Conservation (phyloP, 2,888 invertebrate genomes). For the Phorcus lineatus region DNA sequence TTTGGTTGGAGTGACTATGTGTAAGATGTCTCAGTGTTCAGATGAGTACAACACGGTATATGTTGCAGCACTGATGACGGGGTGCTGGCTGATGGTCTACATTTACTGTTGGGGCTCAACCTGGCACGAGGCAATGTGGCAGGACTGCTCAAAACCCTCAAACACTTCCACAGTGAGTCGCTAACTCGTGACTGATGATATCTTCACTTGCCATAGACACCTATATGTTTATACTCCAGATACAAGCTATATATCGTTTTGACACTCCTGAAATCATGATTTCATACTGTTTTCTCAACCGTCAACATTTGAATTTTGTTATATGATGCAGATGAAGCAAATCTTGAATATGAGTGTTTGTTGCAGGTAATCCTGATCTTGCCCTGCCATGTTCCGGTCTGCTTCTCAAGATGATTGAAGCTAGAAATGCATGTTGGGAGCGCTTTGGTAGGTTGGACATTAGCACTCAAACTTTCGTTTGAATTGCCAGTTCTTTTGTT, state of each 20-base stretch:
- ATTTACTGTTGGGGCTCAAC: conserved; percentile 67
- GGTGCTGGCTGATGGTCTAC: conserved; percentile 60
- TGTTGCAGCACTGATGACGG: conserved; percentile 49
- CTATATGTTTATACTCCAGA: too few relatives aligned
- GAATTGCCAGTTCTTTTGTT: too few relatives aligned
- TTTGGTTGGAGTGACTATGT: not conserved
- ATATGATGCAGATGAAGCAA: too few relatives aligned
- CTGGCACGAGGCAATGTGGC: conserved; percentile 70
- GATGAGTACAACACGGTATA: not conserved
- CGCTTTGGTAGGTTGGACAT: conserved; percentile 58
- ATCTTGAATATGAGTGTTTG: not conserved
- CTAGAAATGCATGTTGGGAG: conserved; percentile 68
- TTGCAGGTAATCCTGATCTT: conserved; percentile 55
- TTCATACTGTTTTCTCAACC: too few relatives aligned
- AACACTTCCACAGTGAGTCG: conserved; percentile 58
- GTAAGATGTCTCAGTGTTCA: too few relatives aligned
- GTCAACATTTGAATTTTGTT: too few relatives aligned
- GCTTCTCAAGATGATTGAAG: conserved; percentile 59
- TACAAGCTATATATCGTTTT: too few relatives aligned
- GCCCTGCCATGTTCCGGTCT: conserved; percentile 57
- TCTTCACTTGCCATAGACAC: too few relatives aligned
- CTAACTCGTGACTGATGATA: not conserved
- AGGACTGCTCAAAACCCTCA: conserved; percentile 63
- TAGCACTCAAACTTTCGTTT: too few relatives aligned
- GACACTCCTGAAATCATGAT: too few relatives aligned